Conservation (phyloP, 2,113 vertebrate genomes). For the Rhinopomastus cyanomelas region DNA sequence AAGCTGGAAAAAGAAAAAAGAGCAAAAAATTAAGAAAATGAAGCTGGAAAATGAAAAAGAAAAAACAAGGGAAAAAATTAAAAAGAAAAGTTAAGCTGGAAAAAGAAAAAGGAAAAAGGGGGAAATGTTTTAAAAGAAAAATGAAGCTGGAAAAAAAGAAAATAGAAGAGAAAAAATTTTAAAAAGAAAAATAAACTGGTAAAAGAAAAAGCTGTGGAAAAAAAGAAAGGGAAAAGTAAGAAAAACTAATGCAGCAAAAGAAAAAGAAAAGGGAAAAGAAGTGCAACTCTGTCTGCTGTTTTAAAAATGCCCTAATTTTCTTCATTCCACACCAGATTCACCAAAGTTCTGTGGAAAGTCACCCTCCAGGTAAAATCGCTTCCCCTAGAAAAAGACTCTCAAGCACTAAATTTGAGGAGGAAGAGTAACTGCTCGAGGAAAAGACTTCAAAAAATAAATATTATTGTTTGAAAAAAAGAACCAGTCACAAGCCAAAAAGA, state of each 20-base stretch:
- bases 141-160: no score
- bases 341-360: background rate
- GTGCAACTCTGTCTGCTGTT: background rate
- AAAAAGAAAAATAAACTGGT: no score
- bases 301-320: background rate
- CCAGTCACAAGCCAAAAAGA: background rate
- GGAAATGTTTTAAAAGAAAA: no score
- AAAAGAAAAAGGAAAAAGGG: background rate
- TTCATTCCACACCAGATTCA: background rate
- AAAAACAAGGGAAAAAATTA: no score
- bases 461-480: background rate
- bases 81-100: background rate
- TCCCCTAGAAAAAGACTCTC: background rate
- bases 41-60: no score
- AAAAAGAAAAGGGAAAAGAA: no score
- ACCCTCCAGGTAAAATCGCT: background rate
- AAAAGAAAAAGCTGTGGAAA: no score
- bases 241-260: no score
- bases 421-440: conserved; percentile 5
- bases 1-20: background rate
- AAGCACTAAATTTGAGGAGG: background rate
- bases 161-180: no score
- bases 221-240: no score
- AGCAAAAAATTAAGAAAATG: no score
- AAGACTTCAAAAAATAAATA: background rate